A percentile compares a stretch with the other conserved stretches of the same genome.
Conservation (phyloP, 2,797 vertebrate genomes). For the Graptemys geographica region DNA sequence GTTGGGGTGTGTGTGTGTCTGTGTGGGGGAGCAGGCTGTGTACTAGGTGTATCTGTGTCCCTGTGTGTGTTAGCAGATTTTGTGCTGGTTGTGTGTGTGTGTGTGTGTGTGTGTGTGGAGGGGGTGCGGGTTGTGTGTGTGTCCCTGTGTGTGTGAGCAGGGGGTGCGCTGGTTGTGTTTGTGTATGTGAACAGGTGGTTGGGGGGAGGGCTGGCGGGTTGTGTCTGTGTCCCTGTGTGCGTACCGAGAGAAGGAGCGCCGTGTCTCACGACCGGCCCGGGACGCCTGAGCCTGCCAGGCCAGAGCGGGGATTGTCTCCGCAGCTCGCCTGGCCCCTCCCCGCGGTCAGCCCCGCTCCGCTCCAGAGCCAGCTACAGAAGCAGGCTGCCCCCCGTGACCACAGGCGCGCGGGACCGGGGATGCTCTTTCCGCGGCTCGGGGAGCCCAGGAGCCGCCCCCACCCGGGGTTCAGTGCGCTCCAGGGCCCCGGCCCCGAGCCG, state of each 20-base stretch:
- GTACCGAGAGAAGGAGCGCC: not conserved
- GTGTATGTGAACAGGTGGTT: not conserved
- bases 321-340: not conserved
- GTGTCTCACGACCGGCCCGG: not conserved
- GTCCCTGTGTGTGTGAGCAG: not conserved
- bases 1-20: too few relatives aligned
- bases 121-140: not conserved
- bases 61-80: not conserved
- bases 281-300: too few relatives aligned
- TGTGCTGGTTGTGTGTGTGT: not conserved
- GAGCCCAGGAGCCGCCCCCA: too few relatives aligned
- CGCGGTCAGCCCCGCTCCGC: not conserved
- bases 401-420: too few relatives aligned
- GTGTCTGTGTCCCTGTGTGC: not conserved
- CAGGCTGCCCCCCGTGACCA: not conserved
- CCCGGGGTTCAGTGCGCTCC: too few relatives aligned
- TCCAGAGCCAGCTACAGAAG: not conserved
- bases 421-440: too few relatives aligned
- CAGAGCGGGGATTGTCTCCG: too few relatives aligned
- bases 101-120: fast-evolving
- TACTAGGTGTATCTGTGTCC: not conserved
- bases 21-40: not conserved
- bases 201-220: not conserved
- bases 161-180: fast-evolving
- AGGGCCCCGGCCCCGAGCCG: too few relatives aligned